A percentile compares a stretch with the other conserved stretches of the same genome.
Conservation (phyloP, 1,140 invertebrate genomes). For the Dinothrombium tinctorium region DNA sequence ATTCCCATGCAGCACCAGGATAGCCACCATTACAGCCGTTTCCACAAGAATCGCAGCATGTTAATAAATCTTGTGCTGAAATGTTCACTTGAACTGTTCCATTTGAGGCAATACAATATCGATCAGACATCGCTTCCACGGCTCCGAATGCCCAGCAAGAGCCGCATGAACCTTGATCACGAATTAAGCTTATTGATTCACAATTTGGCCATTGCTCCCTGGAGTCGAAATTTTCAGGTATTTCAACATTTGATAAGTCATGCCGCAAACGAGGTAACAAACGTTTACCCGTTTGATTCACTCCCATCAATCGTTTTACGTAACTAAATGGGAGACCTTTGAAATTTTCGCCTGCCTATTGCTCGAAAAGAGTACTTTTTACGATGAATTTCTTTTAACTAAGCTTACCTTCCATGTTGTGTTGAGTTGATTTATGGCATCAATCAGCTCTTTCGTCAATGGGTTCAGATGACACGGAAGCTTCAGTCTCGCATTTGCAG, state of each 20-base stretch:
- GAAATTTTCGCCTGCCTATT: constrained; percentile 4
- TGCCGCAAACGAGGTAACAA: constrained; percentile 20
- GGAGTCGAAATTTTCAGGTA: constrained; percentile 58
- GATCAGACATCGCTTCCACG: constrained; percentile 79
- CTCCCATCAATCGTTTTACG: constrained; percentile 23
- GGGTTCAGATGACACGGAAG: too few relatives aligned
- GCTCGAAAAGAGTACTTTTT: not conserved
- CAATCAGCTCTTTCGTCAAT: constrained; percentile 17
- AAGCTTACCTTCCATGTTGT: constrained; percentile 32
- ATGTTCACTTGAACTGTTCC: constrained; percentile 44
- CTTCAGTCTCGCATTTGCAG: too few relatives aligned
- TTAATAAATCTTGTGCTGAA: constrained; percentile 61
- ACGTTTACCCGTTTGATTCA: constrained; percentile 29
- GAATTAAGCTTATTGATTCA: constrained; percentile 46
- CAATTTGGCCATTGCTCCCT: constrained; percentile 57
- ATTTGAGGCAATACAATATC: constrained; percentile 58
- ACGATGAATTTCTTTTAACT: not conserved
- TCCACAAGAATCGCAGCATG: constrained; percentile 59
- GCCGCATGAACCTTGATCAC: constrained; percentile 44
- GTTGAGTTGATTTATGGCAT: constrained; percentile 28
- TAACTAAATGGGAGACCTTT: constrained; percentile 21
- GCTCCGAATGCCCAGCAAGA: constrained; percentile 53
- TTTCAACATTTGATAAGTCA: constrained; percentile 21
- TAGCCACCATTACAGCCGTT: constrained; percentile 51
- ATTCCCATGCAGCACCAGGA: constrained; percentile 50